Conservation (phyloP, 2,113 vertebrate genomes). For the Silurus asotus region DNA sequence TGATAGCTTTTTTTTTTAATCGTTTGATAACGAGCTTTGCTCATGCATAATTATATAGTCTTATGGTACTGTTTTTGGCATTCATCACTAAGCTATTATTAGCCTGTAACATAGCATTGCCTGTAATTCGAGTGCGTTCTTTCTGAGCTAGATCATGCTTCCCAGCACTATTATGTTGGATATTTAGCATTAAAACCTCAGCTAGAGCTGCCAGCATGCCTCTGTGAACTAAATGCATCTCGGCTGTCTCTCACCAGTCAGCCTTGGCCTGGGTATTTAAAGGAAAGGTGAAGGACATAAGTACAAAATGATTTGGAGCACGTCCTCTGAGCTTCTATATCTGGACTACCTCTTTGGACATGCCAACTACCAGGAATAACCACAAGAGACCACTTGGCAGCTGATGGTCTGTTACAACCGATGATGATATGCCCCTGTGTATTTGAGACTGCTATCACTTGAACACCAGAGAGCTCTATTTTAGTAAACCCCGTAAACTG, state of each 20-base stretch:
- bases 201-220: neutral
- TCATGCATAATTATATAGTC: neutral
- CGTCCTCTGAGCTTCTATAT: neutral
- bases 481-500: neutral
- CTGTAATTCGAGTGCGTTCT: neutral
- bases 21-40: neutral
- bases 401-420: neutral
- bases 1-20: neutral
- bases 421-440: neutral
- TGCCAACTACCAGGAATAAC: slow-evolving; percentile 4
- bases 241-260: neutral
- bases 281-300: slow-evolving; percentile 42
- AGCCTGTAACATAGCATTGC: neutral
- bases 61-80: neutral
- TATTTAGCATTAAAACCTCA: neutral
- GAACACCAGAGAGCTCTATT: slow-evolving; percentile 7
- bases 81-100: neutral
- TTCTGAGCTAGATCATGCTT: neutral
- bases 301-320: slow-evolving; percentile 35
- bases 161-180: neutral
- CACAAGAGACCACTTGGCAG: slow-evolving; percentile 7
- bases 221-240: neutral
- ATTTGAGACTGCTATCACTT: neutral
- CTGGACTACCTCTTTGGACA: neutral
- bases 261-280: slow-evolving; percentile 2